These are phyloP conservation scores for Pseudochirops corinnae DNA, from an alignment of 2,797 vertebrate species.

Conservation along the genomic window DNA sequence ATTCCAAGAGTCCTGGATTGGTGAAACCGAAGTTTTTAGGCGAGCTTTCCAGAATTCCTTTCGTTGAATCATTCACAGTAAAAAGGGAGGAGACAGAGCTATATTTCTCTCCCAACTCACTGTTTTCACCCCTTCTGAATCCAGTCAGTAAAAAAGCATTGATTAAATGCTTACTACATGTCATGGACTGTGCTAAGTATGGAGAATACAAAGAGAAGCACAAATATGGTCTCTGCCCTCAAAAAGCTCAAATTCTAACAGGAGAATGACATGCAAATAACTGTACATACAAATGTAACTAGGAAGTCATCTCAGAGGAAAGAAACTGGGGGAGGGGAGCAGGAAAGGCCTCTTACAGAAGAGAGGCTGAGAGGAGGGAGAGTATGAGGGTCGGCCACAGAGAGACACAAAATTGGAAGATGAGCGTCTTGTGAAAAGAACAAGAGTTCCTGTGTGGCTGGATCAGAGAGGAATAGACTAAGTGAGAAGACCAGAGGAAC, in stretches of 20 bases:
- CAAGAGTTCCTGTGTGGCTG: neutral
- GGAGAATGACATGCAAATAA: neutral
- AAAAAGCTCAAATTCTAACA: neutral
- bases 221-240: neutral
- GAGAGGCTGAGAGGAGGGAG: neutral
- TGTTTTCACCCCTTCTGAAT: neutral
- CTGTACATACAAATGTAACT: neutral
- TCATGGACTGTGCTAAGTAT: neutral
- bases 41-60: neutral
- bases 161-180: neutral
- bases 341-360: neutral
- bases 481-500: neutral
- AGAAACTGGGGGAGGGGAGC: neutral
- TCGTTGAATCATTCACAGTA: neutral
- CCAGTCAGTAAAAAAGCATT: neutral
- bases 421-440: neutral
- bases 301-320: neutral
- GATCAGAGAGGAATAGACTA: neutral
- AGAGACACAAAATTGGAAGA: neutral
- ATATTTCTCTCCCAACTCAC: neutral
- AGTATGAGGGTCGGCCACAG: neutral
- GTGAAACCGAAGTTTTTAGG: neutral
- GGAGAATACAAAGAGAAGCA: neutral
- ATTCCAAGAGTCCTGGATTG: neutral
- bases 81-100: neutral